Conservation (phyloP, 1,140 invertebrate species). For the Dryas iulia region DNA sequence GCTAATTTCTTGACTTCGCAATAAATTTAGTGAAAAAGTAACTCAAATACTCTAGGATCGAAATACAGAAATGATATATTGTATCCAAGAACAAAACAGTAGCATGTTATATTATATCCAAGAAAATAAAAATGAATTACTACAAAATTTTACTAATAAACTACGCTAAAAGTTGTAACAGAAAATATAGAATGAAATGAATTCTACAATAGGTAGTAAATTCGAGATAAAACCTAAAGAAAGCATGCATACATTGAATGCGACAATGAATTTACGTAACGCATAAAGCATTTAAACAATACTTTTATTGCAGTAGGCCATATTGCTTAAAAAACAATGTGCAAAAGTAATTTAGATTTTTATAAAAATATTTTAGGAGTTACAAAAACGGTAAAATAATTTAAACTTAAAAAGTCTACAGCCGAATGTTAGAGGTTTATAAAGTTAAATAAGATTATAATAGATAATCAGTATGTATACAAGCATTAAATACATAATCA, state of each 20-base stretch:
- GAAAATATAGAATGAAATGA: neutral
- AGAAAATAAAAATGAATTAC: too few species aligned
- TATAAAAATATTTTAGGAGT: neutral
- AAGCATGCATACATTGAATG: constrained; percentile 7
- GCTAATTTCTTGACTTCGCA: too few species aligned
- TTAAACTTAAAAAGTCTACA: neutral
- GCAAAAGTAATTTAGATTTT: constrained; percentile 7
- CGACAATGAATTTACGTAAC: constrained; percentile 11
- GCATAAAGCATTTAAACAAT: constrained; percentile 17
- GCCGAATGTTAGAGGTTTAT: too few species aligned
- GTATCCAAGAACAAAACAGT: too few species aligned
- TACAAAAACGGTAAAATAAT: neutral
- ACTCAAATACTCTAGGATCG: too few species aligned
- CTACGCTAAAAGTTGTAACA: neutral
- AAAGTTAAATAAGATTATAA: too few species aligned
- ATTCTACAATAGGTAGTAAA: neutral
- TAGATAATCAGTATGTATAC: too few species aligned
- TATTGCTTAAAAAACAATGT: constrained; percentile 16
- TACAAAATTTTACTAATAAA: too few species aligned
- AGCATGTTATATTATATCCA: too few species aligned
- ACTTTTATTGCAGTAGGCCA: constrained; percentile 6
- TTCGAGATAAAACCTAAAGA: constrained; percentile 5
- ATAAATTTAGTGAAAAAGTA: too few species aligned
- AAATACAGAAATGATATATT: too few species aligned
- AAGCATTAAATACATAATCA: too few species aligned